Conservation (phyloP, 2,113 vertebrate genomes). For the Potamarius usumacintae region DNA sequence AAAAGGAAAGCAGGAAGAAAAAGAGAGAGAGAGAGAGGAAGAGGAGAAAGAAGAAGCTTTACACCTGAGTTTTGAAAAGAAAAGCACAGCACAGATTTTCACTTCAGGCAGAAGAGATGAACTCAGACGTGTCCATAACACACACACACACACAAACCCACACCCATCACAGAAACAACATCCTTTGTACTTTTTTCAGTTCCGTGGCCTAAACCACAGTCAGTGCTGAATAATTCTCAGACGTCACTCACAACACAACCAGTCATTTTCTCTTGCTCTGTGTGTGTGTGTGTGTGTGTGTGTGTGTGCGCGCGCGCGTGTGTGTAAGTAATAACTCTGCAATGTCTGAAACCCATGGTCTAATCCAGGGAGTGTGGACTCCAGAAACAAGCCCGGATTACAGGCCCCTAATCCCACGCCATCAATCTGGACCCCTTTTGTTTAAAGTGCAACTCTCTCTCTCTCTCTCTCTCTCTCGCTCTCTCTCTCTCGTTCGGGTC, state of each 20-base stretch:
- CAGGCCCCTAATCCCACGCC: slow-evolving; percentile 53
- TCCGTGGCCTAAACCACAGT: slow-evolving; percentile 27
- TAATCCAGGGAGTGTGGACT: slow-evolving; percentile 42
- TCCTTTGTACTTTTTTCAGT: slow-evolving; percentile 32
- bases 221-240: slow-evolving; percentile 37
- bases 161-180: slow-evolving; percentile 4
- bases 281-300: not conserved
- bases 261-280: not conserved
- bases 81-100: slow-evolving; percentile 26
- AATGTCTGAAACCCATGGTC: not conserved
- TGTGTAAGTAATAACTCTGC: slow-evolving; percentile 8
- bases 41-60: slow-evolving; percentile 32
- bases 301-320: slow-evolving; percentile 10
- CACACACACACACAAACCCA: slow-evolving; percentile 26
- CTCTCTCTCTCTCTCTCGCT: slow-evolving; percentile 64
- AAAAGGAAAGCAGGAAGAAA: slow-evolving; percentile 50
- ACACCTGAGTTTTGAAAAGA: slow-evolving; percentile 35
- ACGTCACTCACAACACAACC: slow-evolving; percentile 12
- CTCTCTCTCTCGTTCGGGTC: slow-evolving; percentile 53
- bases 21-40: slow-evolving; percentile 56
- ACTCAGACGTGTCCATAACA: not conserved
- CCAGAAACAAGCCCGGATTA: slow-evolving; percentile 61
- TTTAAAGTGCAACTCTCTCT: slow-evolving; percentile 68
- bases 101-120: not conserved
- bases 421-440: slow-evolving; percentile 59